Base-by-base conservation (phyloP, 2,888 invertebrate species). In the Papilio demoleus region DNA sequence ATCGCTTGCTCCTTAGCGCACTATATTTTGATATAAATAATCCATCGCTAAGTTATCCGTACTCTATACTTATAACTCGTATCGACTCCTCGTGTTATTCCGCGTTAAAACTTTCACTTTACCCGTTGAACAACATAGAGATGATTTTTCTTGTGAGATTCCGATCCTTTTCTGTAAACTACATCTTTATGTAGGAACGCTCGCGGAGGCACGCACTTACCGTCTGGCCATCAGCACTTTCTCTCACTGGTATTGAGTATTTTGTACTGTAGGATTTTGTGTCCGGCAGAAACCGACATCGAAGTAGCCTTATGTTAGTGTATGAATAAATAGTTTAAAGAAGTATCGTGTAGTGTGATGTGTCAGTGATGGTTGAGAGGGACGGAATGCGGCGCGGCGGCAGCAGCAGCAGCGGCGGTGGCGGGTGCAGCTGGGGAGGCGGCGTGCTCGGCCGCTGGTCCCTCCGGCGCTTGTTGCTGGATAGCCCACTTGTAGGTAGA, bases 401-500 rank as follows among this genome's bases (percentile, higher is more conserved):
- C 47, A 84, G 90, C 79, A 85, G 86, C 65, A 58, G 65, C 24
- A 19, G 69, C 47, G 27, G 45, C 69, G 75, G 75, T 12, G 84
- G 86, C 58, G 88, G 90, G 73, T 89, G 90, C 73, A 85, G 90
- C 79, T 90, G 92, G 87, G 90, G 92, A 73, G 89, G 91, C 71
- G 92, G 92, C 68, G 82, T 90, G 73, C 83, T 92, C 64, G 90
- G 92, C 72, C 90, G 95, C 77, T 95, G 95, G 93, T 96, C 96
- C 22, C 85, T 96, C 47, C 93, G 96, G 59, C 93, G 95, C 71
- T 88, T 96, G 72, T 93, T 96, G 69, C 95, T 96, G 70, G 95
- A 95, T 75, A 95, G 95, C 82, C 96, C 96, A 3, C 90, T 96
- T 22, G 93, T 95, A 67, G 95, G 95, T 42, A 92, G 95, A 64